Evolutionary conservation across 1,140 invertebrate species (phyloP).

Genomic region (Formica exsecta): DNA sequence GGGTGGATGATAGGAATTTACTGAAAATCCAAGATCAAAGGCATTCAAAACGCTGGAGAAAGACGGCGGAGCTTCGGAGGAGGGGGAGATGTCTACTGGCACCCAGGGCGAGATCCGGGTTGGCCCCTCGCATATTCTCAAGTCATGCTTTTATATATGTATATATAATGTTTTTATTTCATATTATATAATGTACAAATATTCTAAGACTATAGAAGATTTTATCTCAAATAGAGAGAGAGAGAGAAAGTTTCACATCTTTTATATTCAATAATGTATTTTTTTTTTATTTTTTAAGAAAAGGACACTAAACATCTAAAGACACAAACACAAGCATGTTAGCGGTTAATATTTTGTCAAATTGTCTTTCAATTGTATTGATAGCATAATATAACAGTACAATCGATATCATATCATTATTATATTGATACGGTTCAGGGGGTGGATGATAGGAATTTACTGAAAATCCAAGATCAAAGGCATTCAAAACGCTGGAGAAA

Average conservation of each 20-base stretch:
- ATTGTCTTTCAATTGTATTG: constrained; percentile 69
- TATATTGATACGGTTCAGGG: constrained; percentile 82
- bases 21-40: constrained; percentile 85
- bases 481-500: constrained; percentile 86
- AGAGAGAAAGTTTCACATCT: no score
- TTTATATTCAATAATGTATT: no score
- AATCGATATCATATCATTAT: no score
- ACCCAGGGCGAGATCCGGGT: constrained; percentile 98
- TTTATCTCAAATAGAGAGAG: no score
- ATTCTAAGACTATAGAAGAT: no score
- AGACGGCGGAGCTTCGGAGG: constrained; percentile 86
- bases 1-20: constrained; percentile 85
- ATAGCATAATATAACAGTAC: constrained; percentile 72
- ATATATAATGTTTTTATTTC: no score
- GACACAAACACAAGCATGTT: constrained; percentile 66
- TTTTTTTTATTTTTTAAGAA: constrained; percentile 45
- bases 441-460: constrained; percentile 85
- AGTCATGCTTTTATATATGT: no score
- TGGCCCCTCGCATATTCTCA: constrained; percentile 92
- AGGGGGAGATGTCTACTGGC: constrained; percentile 89
- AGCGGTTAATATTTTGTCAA: constrained; percentile 67
- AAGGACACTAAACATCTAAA: constrained; percentile 15
- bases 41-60: constrained; percentile 86
- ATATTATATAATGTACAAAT: no score
- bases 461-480: constrained; percentile 84